Evolutionary conservation across 2,113 vertebrate species (phyloP).

Genomic region (Nibea albiflora): DNA sequence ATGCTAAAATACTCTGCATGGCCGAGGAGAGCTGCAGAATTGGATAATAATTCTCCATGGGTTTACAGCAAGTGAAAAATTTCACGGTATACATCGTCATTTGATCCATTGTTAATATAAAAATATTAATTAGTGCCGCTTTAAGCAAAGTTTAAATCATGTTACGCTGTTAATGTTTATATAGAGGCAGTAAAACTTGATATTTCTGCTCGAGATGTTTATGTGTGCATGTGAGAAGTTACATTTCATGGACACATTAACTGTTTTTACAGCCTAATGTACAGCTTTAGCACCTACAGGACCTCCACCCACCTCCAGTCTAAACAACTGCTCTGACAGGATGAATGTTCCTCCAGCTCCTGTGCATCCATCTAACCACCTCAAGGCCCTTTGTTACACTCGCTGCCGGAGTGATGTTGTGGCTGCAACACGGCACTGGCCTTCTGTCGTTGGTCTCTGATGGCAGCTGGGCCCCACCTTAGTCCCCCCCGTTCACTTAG

Average conservation of each 20-base stretch:
- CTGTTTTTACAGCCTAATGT: background rate
- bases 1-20: background rate
- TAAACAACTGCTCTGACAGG: background rate
- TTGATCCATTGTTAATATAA: background rate
- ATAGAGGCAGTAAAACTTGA: background rate
- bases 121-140: background rate
- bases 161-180: background rate
- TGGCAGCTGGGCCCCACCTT: background rate
- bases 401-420: background rate
- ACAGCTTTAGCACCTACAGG: background rate
- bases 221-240: background rate
- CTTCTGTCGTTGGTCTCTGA: slow-evolving; percentile 4
- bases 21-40: background rate
- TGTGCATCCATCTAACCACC: background rate
- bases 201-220: background rate
- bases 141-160: background rate
- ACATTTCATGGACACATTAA: slow-evolving; percentile 11
- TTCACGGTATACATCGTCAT: background rate
- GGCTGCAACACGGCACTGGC: background rate
- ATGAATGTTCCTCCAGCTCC: background rate
- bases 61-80: background rate
- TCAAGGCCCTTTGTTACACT: background rate
- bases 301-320: background rate
- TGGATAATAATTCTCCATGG: background rate
- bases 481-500: background rate